Conservation (phyloP, 2,113 vertebrate species). For the Perca flavescens region DNA sequence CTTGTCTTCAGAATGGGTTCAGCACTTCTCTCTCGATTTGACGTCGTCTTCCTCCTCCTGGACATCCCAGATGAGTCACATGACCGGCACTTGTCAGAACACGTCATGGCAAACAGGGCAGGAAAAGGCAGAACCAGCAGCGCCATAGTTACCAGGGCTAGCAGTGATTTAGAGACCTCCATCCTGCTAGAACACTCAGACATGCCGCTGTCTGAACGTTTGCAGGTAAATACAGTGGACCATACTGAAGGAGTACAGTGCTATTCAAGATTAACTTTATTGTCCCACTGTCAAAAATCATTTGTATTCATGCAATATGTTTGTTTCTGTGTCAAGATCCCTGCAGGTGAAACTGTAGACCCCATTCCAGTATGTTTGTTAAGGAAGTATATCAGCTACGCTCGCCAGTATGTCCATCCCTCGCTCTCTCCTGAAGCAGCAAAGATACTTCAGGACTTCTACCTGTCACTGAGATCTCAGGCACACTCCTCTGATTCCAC, state of each 20-base stretch:
- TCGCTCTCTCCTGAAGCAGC: slow-evolving; percentile 90
- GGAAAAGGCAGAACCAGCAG: slow-evolving; percentile 84
- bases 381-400: slow-evolving; percentile 95
- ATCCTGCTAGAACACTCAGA: slow-evolving; percentile 88
- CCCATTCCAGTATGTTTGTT: slow-evolving; percentile 91
- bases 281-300: background rate
- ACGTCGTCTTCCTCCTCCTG: slow-evolving; percentile 96
- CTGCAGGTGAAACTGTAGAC: slow-evolving; percentile 88
- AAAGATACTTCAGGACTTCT: slow-evolving; percentile 92
- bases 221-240: slow-evolving; percentile 86
- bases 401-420: slow-evolving; percentile 94
- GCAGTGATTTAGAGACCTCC: slow-evolving; percentile 82
- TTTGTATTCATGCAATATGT: background rate
- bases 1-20: slow-evolving; percentile 91
- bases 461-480: slow-evolving; percentile 93
- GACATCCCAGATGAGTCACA: slow-evolving; percentile 96
- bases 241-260: background rate
- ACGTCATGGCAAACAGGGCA: slow-evolving; percentile 92
- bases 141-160: slow-evolving; percentile 76
- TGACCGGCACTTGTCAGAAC: slow-evolving; percentile 94
- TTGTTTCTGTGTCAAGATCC: slow-evolving; percentile 78
- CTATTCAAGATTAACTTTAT: background rate
- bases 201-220: slow-evolving; percentile 88
- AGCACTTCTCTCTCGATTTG: slow-evolving; percentile 95
- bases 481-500: slow-evolving; percentile 89